Evolutionary conservation across 2,113 vertebrate genomes (phyloP), one percentile per base, ranked within the genome.

Genomic region (Pholis gunnellus): DNA sequence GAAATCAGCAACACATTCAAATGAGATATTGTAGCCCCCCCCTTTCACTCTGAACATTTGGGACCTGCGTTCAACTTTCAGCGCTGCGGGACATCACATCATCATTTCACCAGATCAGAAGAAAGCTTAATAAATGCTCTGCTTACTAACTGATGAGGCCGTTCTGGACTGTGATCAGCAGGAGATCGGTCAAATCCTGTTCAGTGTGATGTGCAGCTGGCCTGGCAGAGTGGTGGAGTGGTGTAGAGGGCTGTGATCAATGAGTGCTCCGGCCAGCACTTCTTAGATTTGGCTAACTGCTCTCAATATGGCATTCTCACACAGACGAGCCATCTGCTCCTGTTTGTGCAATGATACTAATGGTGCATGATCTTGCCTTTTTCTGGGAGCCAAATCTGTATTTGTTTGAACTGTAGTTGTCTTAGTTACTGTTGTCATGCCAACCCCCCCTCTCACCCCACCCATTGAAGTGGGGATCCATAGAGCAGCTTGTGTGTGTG

Each of bases 391-490:
- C 72, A 88, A 91, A 89, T 93, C 75, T 84, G 60, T 84, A 72
- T 95, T 94, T 95, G 93, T 95, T 94, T 95, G 87, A 94, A 93
- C 87, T 85, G 78, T 77, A 82, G 93, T 93, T 87, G 89, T 89
- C 93, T 56, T 87, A 89, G 94, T 91, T 90, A 94, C 93, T 86
- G 93, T 94, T 94, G 93, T 90, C 93, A 93, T 93, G 92, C 88
- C 93, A 92, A 38, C 36, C 60, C 46, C 61, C 82, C 81, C 77
- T 88, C 9, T 59, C 82, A 80, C 77, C 89, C 9, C 42, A 2
- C 31, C 31, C 31, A 88, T 88, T 92, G 89, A 92, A 93, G 87
- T 84, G 70, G 79, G 77, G 86, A 90, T 92, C 85, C 89, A 89
- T 87, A 88, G 89, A 93, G 85, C 79, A 48, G 78, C 75, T 83